Evolutionary conservation across 2,797 vertebrate species (phyloP).

Genomic region (Salarias fasciatus): DNA sequence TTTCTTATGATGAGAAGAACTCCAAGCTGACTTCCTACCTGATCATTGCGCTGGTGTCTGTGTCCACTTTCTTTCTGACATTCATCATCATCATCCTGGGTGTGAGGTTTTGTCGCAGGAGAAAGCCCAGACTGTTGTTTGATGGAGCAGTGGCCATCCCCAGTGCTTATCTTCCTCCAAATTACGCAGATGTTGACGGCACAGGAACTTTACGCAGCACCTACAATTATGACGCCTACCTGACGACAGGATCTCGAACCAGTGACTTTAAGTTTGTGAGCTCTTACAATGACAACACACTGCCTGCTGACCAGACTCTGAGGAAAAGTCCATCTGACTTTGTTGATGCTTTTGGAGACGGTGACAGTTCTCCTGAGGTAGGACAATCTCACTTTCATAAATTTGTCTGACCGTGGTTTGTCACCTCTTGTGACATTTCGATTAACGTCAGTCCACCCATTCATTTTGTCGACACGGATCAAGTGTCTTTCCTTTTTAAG

Average conservation of each 20-base stretch:
- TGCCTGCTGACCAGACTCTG: constrained; percentile 45
- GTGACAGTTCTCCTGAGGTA: background rate
- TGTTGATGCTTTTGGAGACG: background rate
- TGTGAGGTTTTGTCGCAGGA: constrained; percentile 1
- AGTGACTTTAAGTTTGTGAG: constrained; percentile 22
- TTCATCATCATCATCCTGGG: constrained; percentile 45
- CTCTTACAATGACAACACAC: constrained; percentile 39
- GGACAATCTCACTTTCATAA: too few relatives aligned
- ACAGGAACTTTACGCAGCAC: constrained; percentile 31
- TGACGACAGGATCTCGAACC: constrained; percentile 11
- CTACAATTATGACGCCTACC: constrained; percentile 10
- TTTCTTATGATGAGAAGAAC: constrained; percentile 74
- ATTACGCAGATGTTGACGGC: constrained; percentile 37
- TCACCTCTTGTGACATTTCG: too few relatives aligned
- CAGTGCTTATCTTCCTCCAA: constrained; percentile 66
- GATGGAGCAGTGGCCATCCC: constrained; percentile 43
- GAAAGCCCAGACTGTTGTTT: too few relatives aligned
- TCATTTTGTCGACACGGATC: too few relatives aligned
- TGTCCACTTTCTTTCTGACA: constrained; percentile 84
- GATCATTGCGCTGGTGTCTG: constrained; percentile 84
- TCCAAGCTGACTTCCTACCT: constrained; percentile 85
- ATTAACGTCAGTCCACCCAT: too few relatives aligned
- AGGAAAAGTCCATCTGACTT: constrained; percentile 31
- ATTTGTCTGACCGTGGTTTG: too few relatives aligned
- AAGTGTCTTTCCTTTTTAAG: too few relatives aligned